Evolutionary conservation across 2,113 vertebrate species (phyloP), one percentile per base, ranked within the genome.

Genomic region (Cyphomyrus discorhynchus): DNA sequence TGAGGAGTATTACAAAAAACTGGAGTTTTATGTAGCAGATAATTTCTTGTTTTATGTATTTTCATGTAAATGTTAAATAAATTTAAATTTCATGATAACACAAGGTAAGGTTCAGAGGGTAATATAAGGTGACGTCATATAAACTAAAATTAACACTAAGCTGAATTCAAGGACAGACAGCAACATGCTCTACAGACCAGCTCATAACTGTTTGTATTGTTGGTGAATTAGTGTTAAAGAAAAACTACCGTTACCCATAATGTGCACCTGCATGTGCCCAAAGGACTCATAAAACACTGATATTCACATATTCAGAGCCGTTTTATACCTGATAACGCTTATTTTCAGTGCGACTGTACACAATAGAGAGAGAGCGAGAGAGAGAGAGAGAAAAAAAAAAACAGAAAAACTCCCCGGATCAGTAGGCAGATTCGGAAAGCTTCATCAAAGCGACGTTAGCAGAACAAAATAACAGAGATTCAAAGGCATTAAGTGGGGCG

Each of bases 381-480:
- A 3, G 17, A 19, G 52, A 53, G 52, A 21, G 19, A 21, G 3
- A n/a, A 5, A 53, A 10, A 17, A n/a, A 5, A 53, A 66, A 39
- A 85, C 52, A 6, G 47, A 35, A 49, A 70, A 70, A 70, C 62
- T 31, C 50, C 13, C 2, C 46, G 42, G 83, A 35, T 39, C 35
- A 35, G 77, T 66, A 45, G 27, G 15, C 39, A 85, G 62, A 77
- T 53, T 15, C 39, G 21, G 46, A 82, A 58, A 82, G 62, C 35
- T 45, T 58, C 21, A 62, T 90, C 50, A 90, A 39, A 90, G 70
- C 50, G 62, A 83, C 58, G 74, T 88, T 62, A 82, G 66, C 50
- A 58, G 39, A 90, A 90, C 58, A 49, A 90, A 88, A 90, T 82
- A 70, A 90, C 13, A 82, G 27, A 47, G 50, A 74, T 90, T 90